Evolutionary conservation across 37 sponge, comb jelly and placozoan species (phyloP).

Genomic region (Axinella damicornis): DNA sequence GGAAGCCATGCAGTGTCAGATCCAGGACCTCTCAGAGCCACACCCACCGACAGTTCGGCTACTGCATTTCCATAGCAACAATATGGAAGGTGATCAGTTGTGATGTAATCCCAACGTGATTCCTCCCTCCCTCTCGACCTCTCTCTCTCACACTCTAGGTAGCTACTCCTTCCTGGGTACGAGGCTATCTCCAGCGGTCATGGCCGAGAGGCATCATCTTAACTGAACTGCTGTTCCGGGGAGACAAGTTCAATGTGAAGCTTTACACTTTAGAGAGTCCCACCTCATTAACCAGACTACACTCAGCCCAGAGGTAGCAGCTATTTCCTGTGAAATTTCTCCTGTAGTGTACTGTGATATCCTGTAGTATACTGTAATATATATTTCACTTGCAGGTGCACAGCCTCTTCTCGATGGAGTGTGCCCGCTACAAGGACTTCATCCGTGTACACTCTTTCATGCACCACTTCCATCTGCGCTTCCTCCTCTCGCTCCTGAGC

Average conservation of each 20-base stretch:
- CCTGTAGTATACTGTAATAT: too few species aligned
- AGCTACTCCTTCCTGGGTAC: slow-evolving; percentile 27
- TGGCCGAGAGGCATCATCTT: slow-evolving; percentile 77
- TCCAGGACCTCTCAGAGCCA: too few species aligned
- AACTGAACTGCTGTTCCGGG: slow-evolving; percentile 57
- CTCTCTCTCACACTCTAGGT: background rate
- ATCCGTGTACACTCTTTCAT: slow-evolving; percentile 91
- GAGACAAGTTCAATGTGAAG: slow-evolving; percentile 53
- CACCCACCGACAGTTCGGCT: too few species aligned
- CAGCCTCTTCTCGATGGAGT: slow-evolving; percentile 73
- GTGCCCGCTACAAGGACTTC: slow-evolving; percentile 78
- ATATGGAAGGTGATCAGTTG: too few species aligned
- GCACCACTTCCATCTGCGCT: slow-evolving; percentile 77
- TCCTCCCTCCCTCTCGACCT: background rate
- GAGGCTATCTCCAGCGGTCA: slow-evolving; percentile 76
- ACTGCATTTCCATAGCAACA: too few species aligned
- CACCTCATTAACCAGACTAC: slow-evolving; percentile 22
- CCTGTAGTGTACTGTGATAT: too few species aligned
- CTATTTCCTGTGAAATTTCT: background rate
- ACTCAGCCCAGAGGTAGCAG: slow-evolving; percentile 27
- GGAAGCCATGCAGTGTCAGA: too few species aligned
- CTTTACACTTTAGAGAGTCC: slow-evolving; percentile 81
- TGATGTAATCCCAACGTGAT: background rate
- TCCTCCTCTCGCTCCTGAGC: slow-evolving; percentile 26
- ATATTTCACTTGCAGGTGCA: slow-evolving; percentile 11